These are phyloP conservation scores for Ligdia adustata DNA, from an alignment of 2,888 invertebrate species.

Conservation along the genomic window DNA sequence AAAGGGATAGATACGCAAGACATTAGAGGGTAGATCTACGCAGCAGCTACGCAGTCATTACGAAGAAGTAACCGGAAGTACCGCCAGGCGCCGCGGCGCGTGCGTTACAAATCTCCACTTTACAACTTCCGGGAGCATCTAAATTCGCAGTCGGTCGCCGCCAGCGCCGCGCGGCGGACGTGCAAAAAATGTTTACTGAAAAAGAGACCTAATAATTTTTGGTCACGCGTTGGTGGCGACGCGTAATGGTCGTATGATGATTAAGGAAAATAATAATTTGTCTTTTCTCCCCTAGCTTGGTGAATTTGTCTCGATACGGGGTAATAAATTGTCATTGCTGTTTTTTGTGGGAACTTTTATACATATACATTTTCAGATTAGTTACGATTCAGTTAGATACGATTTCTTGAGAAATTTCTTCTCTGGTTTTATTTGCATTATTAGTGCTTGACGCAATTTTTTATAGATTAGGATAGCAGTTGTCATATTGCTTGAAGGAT, in stretches of 20 bases:
- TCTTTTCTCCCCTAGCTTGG: slow-evolving; percentile 62
- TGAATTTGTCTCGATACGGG: slow-evolving; percentile 43
- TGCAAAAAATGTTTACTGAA: slow-evolving; percentile 53
- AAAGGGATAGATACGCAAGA: slow-evolving; percentile 45
- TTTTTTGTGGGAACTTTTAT: slow-evolving; percentile 49
- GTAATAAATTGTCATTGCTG: slow-evolving; percentile 54
- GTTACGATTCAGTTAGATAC: too few relatives aligned
- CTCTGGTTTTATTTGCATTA: too few relatives aligned
- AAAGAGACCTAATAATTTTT: slow-evolving; percentile 68
- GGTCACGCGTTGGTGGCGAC: slow-evolving; percentile 67
- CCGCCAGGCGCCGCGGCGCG: slow-evolving; percentile 80
- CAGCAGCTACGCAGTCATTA: slow-evolving; percentile 67
- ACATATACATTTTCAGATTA: too few relatives aligned
- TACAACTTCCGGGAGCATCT: slow-evolving; percentile 75
- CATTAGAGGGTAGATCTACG: slow-evolving; percentile 48
- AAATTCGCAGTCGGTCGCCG: slow-evolving; percentile 59
- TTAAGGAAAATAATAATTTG: slow-evolving; percentile 81
- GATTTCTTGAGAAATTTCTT: too few relatives aligned
- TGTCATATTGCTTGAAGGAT: too few relatives aligned
- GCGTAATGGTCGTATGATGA: slow-evolving; percentile 78
- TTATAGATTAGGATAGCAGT: too few relatives aligned
- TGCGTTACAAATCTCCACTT: slow-evolving; percentile 85
- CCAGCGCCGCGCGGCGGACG: slow-evolving; percentile 60
- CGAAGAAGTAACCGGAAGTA: slow-evolving; percentile 70
- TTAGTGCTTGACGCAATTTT: too few relatives aligned